Evolutionary conservation across 2,113 vertebrate genomes (phyloP), one percentile per base, ranked within the genome.

Genomic region (Solea solea): DNA sequence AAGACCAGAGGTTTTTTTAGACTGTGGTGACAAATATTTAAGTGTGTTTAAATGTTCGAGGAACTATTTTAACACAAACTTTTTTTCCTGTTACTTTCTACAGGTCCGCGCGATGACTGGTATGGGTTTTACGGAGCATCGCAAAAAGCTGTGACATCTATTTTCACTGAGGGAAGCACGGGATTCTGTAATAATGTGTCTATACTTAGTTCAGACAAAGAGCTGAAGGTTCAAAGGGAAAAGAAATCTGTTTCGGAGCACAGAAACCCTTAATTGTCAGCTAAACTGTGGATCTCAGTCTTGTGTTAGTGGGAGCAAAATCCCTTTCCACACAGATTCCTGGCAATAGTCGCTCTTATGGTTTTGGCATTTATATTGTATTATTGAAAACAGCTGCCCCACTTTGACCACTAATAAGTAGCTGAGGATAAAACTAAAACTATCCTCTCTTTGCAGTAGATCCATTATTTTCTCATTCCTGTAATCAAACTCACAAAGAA

Each of bases 341-440:
- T 93, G 91, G 91, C 86, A 84, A 49, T 55, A 54, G 40, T 28
- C 75, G 53, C 53, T 44, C 68, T 83, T 77, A 75, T 85, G 86
- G 88, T 64, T 21, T 91, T 90, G 82, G 86, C 89, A 81, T 90
- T 78, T 76, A 72, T 78, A 77, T 84, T 76, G 78, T 50, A 84
- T 91, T 91, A 94, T 93, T 94, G 89, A 92, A 94, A 93, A 90
- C 93, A 94, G 89, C 88, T 94, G 91, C 78, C 83, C 73, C 74
- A 64, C 79, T 86, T 72, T 86, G 83, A 90, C 93, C 90, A 86
- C 92, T 93, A 94, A 94, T 93, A 94, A 89, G 82, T 80, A 92
- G 89, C 75, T 91, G 66, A 65, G 88, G 81, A 91, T 91, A 91
- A 90, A 93, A 89, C 86, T 86, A 72, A 87, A 88, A 86, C 84